Percentiles rank a stretch among this genome's conserved stretches.
phyloP scores from a whole-genome alignment of 2,888 invertebrate genomes.

The Trachelus troglodyta region DNA sequence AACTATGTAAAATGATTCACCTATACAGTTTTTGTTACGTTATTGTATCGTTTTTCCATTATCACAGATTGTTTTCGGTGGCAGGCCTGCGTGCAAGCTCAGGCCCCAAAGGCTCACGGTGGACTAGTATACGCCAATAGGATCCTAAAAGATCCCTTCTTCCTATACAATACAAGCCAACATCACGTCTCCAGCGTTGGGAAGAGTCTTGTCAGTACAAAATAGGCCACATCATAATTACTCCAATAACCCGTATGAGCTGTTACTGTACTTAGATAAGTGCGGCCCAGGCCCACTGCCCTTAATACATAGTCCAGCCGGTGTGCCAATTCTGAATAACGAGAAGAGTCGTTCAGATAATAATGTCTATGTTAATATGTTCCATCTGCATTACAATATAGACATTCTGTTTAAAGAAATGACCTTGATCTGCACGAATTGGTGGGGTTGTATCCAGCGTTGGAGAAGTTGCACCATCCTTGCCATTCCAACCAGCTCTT shows the following conservation, averaged over 20 bases:
- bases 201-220: slow-evolving; percentile 69
- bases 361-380: neutral
- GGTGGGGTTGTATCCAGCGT: slow-evolving; percentile 55
- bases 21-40: slow-evolving; percentile 51
- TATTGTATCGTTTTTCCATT: slow-evolving; percentile 65
- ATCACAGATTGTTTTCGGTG: slow-evolving; percentile 65
- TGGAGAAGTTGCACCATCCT: slow-evolving; percentile 61
- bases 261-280: slow-evolving; percentile 72
- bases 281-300: slow-evolving; percentile 70
- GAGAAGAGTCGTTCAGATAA: neutral
- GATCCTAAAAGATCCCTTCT: slow-evolving; percentile 34
- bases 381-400: neutral
- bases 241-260: slow-evolving; percentile 76
- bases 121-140: slow-evolving; percentile 51
- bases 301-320: slow-evolving; percentile 73
- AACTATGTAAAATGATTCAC: slow-evolving; percentile 38
- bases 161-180: slow-evolving; percentile 45
- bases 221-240: slow-evolving; percentile 74
- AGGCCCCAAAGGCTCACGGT: slow-evolving; percentile 46
- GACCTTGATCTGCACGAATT: slow-evolving; percentile 66
- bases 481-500: slow-evolving; percentile 63
- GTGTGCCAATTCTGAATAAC: slow-evolving; percentile 68
- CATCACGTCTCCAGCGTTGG: slow-evolving; percentile 67
- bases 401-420: neutral
- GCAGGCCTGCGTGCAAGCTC: slow-evolving; percentile 52